These are phyloP conservation scores for Heliconius sara DNA, from an alignment of 2,888 invertebrate genomes.

Conservation along the genomic window DNA sequence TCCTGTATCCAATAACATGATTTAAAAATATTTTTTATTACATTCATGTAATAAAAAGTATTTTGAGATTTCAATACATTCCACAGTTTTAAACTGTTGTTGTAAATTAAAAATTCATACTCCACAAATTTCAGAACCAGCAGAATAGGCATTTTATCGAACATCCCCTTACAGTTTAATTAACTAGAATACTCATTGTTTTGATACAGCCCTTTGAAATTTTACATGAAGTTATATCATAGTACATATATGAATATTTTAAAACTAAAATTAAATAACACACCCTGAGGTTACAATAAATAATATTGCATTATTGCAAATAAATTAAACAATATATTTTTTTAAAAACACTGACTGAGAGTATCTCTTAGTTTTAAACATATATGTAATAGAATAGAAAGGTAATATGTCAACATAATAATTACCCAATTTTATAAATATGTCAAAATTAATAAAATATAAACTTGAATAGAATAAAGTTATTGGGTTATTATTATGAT, in stretches of 20 bases:
- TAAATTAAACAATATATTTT: background rate
- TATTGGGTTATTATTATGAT: constrained; percentile 1
- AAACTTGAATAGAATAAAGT: background rate
- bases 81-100: background rate
- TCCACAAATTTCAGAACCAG: background rate
- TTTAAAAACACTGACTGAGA: background rate
- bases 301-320: background rate
- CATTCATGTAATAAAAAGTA: background rate
- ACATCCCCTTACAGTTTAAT: background rate
- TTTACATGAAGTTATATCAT: background rate
- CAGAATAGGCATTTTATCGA: background rate
- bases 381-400: background rate
- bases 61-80: constrained; percentile 3
- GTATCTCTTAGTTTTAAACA: background rate
- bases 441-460: background rate
- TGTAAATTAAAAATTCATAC: background rate
- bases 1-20: background rate
- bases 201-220: background rate
- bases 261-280: background rate
- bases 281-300: background rate
- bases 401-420: background rate
- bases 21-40: too few relatives aligned
- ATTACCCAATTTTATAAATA: constrained; percentile 2
- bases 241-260: background rate
- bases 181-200: background rate